Base-by-base conservation (phyloP, 2,797 vertebrate species). In the Glossophaga mutica region DNA sequence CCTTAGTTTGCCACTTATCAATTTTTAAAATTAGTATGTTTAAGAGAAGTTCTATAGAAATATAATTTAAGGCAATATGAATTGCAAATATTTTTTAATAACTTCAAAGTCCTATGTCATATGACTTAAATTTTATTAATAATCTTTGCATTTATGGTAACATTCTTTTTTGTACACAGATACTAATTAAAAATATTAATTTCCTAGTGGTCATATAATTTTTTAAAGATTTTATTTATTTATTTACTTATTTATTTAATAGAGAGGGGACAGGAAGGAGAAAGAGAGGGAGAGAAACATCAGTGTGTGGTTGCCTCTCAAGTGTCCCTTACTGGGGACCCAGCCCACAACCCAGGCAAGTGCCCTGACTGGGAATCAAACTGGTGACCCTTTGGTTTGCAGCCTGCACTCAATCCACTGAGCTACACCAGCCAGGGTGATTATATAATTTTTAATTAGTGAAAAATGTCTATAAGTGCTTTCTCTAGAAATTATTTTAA, bases 371-470 rank as follows among this genome's bases (percentile, higher is more conserved):
- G 57, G 57, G 57, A 59, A 26, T 59, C 9, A 11, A 59, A 59
- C 24, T 26, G 24, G 57, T 26, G 24, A 59, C 10, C 57, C 57
- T 26, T 59, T 59, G 57, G 24, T 59, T 59, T 12, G 10, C 10
- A 59, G 57, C 9, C 55, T 21, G 1, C 9, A 0, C 22, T 59
- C 24, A 59, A 29, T 26, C 57, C 24, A 59, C 57, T 59, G 24
- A 59, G 57, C 57, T 59, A 59, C 4, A 59, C 24, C 24, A 59
- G 57, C 24, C 24, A 29, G 57, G 57, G 57, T 10, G 10, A 77
- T 87, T 77, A 48, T 55, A 0, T 89, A 84, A 76, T 87, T 90
- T 92, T 94, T 87, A 93, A 84, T 67, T 26, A 93, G 22, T 70
- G n/a, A 76, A 44, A 67, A 42, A 59, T 89, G 42, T 73, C 68